Base-by-base conservation (phyloP, 1,140 invertebrate species). In the Aphaenogaster ashmeadi region DNA sequence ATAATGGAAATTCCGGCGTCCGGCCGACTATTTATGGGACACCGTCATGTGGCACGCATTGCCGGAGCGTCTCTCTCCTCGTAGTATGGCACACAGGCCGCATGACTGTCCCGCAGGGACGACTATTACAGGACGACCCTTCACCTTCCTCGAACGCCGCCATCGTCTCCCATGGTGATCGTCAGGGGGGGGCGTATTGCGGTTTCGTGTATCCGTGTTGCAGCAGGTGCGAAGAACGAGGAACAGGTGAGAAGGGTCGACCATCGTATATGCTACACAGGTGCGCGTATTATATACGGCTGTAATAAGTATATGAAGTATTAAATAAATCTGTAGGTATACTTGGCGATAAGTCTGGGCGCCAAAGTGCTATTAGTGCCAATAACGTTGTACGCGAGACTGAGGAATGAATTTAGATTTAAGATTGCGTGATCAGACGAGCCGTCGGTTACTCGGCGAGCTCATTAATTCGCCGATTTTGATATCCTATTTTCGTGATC, bases 1-100 rank as follows among this genome's bases (percentile, higher is more conserved):
- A 88, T 93, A 93, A 93, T 93, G 91, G 92, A 93, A 93, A 93
- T 93, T 93, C 92, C 92, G 78, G 64, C 85, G 89, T 91, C 91
- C 90, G 36, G 52, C 69, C 87, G 74, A 89, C 86, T 93, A 93
- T 93, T 93, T 93, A 93, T 93, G 92, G 92, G 91, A 80, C 81
- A 88, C 78, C 91, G 88, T 91, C 88, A 92, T 88, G 85, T 90
- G 87, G 80, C 80, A 79, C 47, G 71, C 87, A 87, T 72, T 56
- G 77, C 64, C 69, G 54, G 67, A 86, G 56, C 52, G 62, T 71
- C 47, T 87, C 56, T 41, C 56, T 47, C 36, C 54, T 66, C 44
- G 54, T 90, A 66, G 89, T 88, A 85, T 41, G 36, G 44, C 81
- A 86, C 33, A 41, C 67, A 83, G 66, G 81, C 87, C 89, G 78